Base-by-base conservation (phyloP, 2,888 invertebrate genomes). In the Meghimatium bilineatum region DNA sequence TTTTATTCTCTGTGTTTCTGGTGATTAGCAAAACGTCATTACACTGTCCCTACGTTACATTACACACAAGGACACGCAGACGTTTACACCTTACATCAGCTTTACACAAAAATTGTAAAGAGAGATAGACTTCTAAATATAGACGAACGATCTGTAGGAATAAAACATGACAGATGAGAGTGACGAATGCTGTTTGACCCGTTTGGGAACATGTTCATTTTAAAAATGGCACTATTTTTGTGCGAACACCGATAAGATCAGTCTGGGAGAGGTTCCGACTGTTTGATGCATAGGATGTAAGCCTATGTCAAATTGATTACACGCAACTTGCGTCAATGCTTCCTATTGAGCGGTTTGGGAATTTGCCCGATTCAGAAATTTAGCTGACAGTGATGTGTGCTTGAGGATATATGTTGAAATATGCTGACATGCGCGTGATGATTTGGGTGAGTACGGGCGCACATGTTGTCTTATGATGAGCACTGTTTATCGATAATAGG, bases 291-390 rank as follows among this genome's bases (percentile, higher is more conserved):
- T 63, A 29, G n/a, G 63, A 63, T 63, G 63, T 29, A 63, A 63
- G 63, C n/a, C 63, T 63, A 63, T 63, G 63, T 29, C 63, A 63
- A 63, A 63, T 63, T 63, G 63, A 63, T 63, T 63, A 29, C 63
- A n/a, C n/a, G 63, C 63, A 29, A n/a, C 29, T n/a, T 26, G 63
- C 63, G 63, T 63, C 56, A 63, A 63, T 63, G 63, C 29, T 63
- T n/a, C n/a, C 23, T 63, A 63, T 63, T 63, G 63, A 63, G 5
- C n/a, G 63, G n/a, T 29, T 63, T 63, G 8, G n/a, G 5, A 29
- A 6, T 63, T 29, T 14, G 6, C 3, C 8, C 29, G 63, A 63
- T 63, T 29, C 63, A 10, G n/a, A n/a, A 63, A 63, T 23, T 63
- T 5, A 2, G 6, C 56, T 56, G 23, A 56, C 56, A 3, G 56